Evolutionary conservation across 2,113 vertebrate species (phyloP), one percentile per base, ranked within the genome.

Genomic region (Syngnathus scovelli): DNA sequence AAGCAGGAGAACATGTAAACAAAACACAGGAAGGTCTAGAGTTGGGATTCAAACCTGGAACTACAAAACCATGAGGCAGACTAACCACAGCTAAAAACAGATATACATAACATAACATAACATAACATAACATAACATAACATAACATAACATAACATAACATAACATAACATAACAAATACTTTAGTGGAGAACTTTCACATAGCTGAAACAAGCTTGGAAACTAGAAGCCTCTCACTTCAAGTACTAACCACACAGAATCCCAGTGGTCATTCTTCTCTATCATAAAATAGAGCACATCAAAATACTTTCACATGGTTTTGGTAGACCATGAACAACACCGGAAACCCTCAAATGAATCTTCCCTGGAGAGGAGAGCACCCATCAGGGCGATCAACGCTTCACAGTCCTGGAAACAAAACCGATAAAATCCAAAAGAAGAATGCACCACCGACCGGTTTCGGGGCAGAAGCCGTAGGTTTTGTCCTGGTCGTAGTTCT

Each of bases 401-500:
- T 49, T 60, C 46, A 61, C 59, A 67, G 70, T 43, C 64, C 59
- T 56, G 76, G 65, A 73, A 49, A 69, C 46, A 69, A 9, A 18
- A 7, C 44, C 43, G 70, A 19, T 56, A 44, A 66, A 72, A 19
- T 46, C 62, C 13, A 33, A 5, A 64, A 6, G 44, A 46, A 36
- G 46, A 55, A 15, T 41, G 55, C 13, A 61, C 27, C 19, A 68
- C 75, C 0, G 83, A 99, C 97, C 95, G 0, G 96, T 98, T 81
- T 99, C 96, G 0, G 97, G 97, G 66, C 97, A 99, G 91, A 99
- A 99, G 60, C 96, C 97, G 0, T 94, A 99, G 70, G 89, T 90
- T 86, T 90, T 98, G 76, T 99, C 97, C 0, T 85, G 84, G n/a
- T 99, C 97, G 0, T 98, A 99, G 88, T 99, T 89, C 37, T 98